Percentiles rank a stretch among this genome's conserved stretches.
Evolutionary conservation across 2,113 vertebrate species (phyloP).

Genomic region (Melanocharis versteri): DNA sequence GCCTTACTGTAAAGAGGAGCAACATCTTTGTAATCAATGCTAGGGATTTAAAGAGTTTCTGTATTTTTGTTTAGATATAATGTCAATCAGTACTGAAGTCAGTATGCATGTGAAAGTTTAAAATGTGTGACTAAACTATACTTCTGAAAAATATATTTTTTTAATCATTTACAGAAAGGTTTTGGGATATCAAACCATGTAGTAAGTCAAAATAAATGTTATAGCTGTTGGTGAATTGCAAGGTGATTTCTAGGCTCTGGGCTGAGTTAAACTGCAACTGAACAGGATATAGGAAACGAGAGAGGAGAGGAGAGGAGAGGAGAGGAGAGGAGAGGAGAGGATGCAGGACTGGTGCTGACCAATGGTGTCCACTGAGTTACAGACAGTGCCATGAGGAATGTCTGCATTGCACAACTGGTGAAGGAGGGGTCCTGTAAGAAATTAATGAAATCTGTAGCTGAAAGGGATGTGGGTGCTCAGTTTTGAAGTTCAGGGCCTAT

Average conservation of each 20-base stretch:
- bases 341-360: neutral
- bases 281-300: neutral
- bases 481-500: neutral
- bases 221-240: neutral
- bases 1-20: neutral
- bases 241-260: neutral
- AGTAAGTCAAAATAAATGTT: neutral
- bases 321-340: neutral
- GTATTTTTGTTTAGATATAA: neutral
- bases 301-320: neutral
- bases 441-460: neutral
- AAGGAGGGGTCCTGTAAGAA: neutral
- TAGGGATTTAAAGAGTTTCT: neutral
- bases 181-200: neutral
- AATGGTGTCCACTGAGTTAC: neutral
- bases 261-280: neutral
- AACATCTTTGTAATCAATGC: neutral
- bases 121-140: neutral
- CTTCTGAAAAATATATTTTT: neutral
- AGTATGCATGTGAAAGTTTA: neutral
- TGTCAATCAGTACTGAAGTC: neutral
- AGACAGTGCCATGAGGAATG: neutral
- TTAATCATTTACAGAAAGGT: neutral
- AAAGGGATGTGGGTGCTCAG: neutral
- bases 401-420: neutral